Evolutionary conservation across 64 coral and sea anemone species (phyloP), one percentile per base, ranked within the genome.

Genomic region (Montipora efflorescens): DNA sequence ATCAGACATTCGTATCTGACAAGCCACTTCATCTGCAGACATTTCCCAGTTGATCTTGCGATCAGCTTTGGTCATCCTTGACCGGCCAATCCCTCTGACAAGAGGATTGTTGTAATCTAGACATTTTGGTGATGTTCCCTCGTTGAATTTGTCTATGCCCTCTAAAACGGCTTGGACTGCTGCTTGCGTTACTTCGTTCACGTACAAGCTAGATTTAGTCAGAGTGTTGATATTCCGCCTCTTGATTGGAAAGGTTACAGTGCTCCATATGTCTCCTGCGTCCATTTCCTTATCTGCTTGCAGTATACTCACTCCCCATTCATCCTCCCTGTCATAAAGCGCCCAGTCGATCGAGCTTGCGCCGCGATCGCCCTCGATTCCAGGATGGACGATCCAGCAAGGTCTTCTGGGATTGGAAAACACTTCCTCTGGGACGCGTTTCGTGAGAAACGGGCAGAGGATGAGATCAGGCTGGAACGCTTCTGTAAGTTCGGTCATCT

Each of bases 301-400:
- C 49, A 96, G 57, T 4, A 96, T 48, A 15, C 84, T 96, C 51
- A 96, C 95, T 47, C 95, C 94, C 94, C 90, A 96, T 19, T 92
- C 79, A 14, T 71, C 77, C 46, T 96, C 76, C 75, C 51, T 72
- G 15, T 92, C 66, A 52, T 96, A 89, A 20, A 96, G 7, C 11
- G 94, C 94, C 94, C 94, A 96, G 72, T 96, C 94, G n/a, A 96
- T 77, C 3, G 94, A 96, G 47, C 73, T 55, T 51, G 67, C 67
- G 4, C 90, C 94, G 47, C 94, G 89, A 64, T 95, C 94, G 11
- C 94, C 94, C 87, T 95, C 94, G 44, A 91, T 95, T 62, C 94
- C 90, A 45, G 94, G 94, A 89, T 96, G 94, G 5, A 96, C 94
- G 68, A 96, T 92, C 64, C 92, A 49, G 77, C 94, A 96, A 64